Conservation (phyloP, 2,797 vertebrate genomes). For the Gymnopithys bicolor region DNA sequence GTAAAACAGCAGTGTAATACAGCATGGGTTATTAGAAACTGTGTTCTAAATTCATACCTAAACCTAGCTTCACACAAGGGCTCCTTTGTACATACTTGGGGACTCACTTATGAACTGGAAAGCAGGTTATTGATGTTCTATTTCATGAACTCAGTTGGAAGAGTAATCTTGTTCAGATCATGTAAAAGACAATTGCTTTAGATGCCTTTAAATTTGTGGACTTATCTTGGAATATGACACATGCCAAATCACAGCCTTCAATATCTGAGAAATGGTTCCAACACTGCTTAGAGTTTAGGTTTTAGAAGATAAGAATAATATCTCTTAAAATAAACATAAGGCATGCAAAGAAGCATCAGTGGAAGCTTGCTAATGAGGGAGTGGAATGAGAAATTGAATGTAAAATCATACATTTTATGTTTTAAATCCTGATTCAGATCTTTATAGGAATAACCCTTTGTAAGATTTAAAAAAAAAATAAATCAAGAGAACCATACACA, state of each 20-base stretch:
- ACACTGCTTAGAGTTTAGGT: not conserved
- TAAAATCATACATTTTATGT: not conserved
- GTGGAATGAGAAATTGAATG: not conserved
- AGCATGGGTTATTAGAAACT: not conserved
- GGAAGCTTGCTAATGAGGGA: conserved; percentile 10
- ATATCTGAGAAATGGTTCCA: conserved; percentile 15
- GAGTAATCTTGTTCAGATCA: not conserved
- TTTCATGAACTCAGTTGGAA: not conserved
- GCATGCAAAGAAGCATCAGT: not conserved
- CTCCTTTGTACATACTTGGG: not conserved
- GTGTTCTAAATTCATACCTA: not conserved
- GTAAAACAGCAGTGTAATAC: not conserved
- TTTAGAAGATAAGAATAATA: conserved; percentile 34
- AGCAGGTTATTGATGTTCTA: not conserved
- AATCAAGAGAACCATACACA: not conserved
- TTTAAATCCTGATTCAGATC: not conserved
- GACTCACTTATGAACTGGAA: not conserved
- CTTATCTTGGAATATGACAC: not conserved
- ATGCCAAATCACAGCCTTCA: conserved; percentile 8
- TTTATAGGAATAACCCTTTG: not conserved
- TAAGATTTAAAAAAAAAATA: not conserved
- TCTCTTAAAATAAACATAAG: conserved; percentile 29
- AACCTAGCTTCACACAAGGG: not conserved
- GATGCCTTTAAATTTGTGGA: not conserved
- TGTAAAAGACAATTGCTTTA: conserved; percentile 5